Evolutionary conservation across 2,888 invertebrate genomes (phyloP).

Genomic region (Platycheirus rosarum): DNA sequence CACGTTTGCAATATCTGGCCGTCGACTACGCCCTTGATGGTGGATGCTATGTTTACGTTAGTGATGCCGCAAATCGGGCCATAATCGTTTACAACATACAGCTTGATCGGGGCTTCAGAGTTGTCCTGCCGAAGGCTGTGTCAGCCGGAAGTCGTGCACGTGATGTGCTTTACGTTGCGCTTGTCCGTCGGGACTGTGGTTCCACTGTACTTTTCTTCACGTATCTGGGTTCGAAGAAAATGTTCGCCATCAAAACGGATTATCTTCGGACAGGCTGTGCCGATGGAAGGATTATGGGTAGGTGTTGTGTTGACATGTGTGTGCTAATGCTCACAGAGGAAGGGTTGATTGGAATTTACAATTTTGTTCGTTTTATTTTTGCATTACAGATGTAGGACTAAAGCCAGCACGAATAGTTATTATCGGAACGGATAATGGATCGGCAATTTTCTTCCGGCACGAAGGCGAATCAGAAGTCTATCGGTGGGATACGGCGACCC

Average conservation of each 20-base stretch:
- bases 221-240: constrained; percentile 85
- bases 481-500: constrained; percentile 84
- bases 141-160: constrained; percentile 83
- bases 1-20: constrained; percentile 87
- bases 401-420: constrained; percentile 85
- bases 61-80: constrained; percentile 88
- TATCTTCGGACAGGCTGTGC: constrained; percentile 85
- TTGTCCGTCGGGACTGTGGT: constrained; percentile 85
- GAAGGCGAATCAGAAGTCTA: constrained; percentile 85
- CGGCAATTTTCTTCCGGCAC: constrained; percentile 85
- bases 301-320: constrained; percentile 67
- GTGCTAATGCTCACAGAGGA: neutral
- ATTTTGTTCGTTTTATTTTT: constrained; percentile 3
- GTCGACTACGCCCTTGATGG: constrained; percentile 87
- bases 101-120: constrained; percentile 85
- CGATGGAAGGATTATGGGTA: constrained; percentile 83
- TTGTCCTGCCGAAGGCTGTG: constrained; percentile 85
- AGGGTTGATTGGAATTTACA: constrained; percentile 5
- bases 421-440: constrained; percentile 86
- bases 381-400: constrained; percentile 83
- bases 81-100: constrained; percentile 87
- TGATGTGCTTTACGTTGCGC: constrained; percentile 87
- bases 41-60: constrained; percentile 85
- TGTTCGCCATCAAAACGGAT: constrained; percentile 87
- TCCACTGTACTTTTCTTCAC: constrained; percentile 85